Percentiles rank a stretch among this genome's conserved stretches.
These are phyloP conservation scores for Psilopsiagon aymara DNA, from an alignment of 2,113 vertebrate genomes.

Conservation along the genomic window DNA sequence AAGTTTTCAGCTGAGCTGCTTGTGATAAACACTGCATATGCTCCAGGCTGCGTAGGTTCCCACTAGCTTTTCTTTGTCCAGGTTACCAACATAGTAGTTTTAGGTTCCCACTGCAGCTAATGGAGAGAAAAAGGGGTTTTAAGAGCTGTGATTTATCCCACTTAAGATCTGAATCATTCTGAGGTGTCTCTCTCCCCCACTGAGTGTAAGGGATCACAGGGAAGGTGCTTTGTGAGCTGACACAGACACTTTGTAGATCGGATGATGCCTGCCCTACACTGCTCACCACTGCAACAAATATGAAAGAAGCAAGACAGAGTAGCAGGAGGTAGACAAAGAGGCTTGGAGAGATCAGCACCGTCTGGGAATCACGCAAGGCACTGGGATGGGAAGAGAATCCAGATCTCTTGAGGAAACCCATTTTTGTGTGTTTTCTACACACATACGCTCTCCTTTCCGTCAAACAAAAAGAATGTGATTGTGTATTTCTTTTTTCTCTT, in stretches of 20 bases:
- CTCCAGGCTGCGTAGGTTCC: background rate
- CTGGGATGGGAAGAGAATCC: background rate
- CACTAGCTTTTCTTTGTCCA: slow-evolving; percentile 25
- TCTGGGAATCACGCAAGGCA: background rate
- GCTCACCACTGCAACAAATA: background rate
- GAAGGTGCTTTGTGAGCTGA: background rate
- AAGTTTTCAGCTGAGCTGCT: slow-evolving; percentile 46
- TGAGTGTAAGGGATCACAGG: background rate
- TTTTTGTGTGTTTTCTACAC: background rate
- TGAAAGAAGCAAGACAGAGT: background rate
- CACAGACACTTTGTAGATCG: background rate
- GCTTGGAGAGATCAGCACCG: background rate
- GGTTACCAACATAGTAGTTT: background rate
- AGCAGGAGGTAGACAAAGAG: background rate
- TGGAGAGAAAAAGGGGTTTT: background rate
- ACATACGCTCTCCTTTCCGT: background rate
- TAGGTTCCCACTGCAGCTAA: background rate
- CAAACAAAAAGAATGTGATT: background rate
- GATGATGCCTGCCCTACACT: background rate
- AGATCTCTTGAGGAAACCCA: background rate
- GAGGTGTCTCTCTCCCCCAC: background rate
- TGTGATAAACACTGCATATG: slow-evolving; percentile 40
- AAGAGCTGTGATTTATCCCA: slow-evolving; percentile 9
- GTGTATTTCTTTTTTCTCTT: background rate
- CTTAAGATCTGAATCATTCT: background rate